Conservation (phyloP, 2,888 invertebrate species). For the Anodontia alba region DNA sequence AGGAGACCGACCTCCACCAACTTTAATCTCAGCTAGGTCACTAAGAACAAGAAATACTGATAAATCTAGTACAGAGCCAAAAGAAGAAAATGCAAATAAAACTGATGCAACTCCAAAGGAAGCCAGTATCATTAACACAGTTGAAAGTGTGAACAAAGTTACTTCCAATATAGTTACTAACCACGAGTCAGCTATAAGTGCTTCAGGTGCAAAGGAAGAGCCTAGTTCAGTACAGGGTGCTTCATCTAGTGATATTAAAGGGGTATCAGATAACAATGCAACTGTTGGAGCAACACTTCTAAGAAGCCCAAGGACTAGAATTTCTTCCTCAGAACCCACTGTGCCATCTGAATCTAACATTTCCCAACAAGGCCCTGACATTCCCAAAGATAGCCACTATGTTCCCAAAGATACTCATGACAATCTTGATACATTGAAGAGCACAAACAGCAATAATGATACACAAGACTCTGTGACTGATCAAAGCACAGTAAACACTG, state of each 20-base stretch:
- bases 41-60: conserved; percentile 33
- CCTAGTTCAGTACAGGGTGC: not conserved
- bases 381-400: not conserved
- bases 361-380: conserved; percentile 2
- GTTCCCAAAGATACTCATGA: not conserved
- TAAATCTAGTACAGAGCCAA: not conserved
- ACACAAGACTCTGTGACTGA: not conserved
- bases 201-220: not conserved
- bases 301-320: conserved; percentile 57
- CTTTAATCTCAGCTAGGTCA: conserved; percentile 49
- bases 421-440: not conserved
- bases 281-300: conserved; percentile 49
- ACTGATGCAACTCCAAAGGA: not conserved
- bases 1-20: conserved; percentile 40
- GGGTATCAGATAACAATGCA: conserved; percentile 14
- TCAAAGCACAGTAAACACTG: conserved; percentile 11
- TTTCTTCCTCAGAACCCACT: conserved; percentile 24
- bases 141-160: not conserved
- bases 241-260: not conserved
- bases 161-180: not conserved
- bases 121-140: not conserved
- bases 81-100: not conserved
- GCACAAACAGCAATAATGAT: not conserved
- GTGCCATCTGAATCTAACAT: conserved; percentile 47
- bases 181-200: not conserved